These are phyloP conservation scores for Sternotherus odoratus DNA, from an alignment of 2,797 vertebrate species.

Conservation along the genomic window DNA sequence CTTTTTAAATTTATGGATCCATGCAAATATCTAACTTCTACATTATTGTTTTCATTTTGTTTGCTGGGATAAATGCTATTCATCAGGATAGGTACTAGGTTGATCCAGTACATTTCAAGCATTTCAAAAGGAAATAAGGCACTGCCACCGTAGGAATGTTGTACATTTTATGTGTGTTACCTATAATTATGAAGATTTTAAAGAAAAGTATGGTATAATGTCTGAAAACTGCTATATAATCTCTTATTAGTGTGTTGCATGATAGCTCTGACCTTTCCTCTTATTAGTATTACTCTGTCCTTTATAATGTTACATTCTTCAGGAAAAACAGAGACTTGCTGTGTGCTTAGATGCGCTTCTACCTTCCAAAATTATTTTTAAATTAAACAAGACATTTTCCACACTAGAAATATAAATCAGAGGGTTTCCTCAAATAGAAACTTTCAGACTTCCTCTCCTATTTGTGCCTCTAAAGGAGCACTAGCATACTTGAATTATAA, in stretches of 20 bases:
- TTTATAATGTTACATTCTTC: neutral
- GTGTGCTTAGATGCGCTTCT: neutral
- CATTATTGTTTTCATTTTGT: neutral
- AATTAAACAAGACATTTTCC: conserved; percentile 49
- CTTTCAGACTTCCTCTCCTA: neutral
- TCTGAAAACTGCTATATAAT: neutral
- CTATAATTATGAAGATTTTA: neutral
- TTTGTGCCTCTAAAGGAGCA: neutral
- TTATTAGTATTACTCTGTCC: accelerated
- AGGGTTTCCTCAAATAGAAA: conserved; percentile 61
- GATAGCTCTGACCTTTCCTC: accelerated
- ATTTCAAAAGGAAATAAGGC: neutral
- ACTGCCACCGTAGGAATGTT: neutral
- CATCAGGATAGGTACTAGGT: neutral
- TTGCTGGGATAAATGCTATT: neutral
- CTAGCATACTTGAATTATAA: conserved; percentile 52
- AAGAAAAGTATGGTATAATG: neutral
- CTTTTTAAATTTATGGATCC: neutral
- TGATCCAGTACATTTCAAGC: neutral
- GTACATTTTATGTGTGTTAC: too few species aligned
- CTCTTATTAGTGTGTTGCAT: neutral
- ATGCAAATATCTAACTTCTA: neutral
- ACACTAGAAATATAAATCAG: conserved; percentile 13
- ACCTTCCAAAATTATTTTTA: conserved; percentile 36
- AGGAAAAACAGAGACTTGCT: neutral